Evolutionary conservation across 2,797 vertebrate genomes (phyloP).

Genomic region (Pelochelys cantorii): DNA sequence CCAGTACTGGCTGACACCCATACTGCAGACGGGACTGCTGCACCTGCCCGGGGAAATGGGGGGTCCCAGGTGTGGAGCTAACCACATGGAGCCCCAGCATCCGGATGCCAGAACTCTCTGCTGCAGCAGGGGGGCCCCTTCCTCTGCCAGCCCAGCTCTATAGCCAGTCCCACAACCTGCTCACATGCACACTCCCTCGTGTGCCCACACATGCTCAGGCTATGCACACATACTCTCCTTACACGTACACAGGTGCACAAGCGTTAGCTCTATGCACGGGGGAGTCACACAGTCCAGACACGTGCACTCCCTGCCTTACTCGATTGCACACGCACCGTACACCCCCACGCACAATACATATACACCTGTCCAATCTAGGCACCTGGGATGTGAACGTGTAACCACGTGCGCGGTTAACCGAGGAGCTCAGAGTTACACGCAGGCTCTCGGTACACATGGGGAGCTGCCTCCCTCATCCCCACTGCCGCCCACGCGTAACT

Average conservation of each 20-base stretch:
- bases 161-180: not conserved
- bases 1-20: not conserved
- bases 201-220: not conserved
- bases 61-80: not conserved
- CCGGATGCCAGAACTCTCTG: not conserved
- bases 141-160: not conserved
- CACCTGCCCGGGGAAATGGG: not conserved
- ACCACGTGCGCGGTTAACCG: too few species aligned
- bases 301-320: not conserved
- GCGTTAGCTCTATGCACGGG: not conserved
- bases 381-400: too few species aligned
- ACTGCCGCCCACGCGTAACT: too few species aligned
- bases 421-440: too few species aligned
- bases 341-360: not conserved
- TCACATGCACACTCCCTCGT: not conserved
- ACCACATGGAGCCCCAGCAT: not conserved
- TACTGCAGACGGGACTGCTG: not conserved
- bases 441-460: too few species aligned
- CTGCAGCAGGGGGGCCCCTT: not conserved
- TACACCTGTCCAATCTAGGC: not conserved
- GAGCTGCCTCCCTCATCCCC: too few species aligned
- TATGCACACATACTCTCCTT: not conserved
- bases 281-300: not conserved
- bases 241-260: not conserved
- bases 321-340: not conserved